Evolutionary conservation across 1,140 invertebrate species (phyloP).

Genomic region (Plodia interpunctella): DNA sequence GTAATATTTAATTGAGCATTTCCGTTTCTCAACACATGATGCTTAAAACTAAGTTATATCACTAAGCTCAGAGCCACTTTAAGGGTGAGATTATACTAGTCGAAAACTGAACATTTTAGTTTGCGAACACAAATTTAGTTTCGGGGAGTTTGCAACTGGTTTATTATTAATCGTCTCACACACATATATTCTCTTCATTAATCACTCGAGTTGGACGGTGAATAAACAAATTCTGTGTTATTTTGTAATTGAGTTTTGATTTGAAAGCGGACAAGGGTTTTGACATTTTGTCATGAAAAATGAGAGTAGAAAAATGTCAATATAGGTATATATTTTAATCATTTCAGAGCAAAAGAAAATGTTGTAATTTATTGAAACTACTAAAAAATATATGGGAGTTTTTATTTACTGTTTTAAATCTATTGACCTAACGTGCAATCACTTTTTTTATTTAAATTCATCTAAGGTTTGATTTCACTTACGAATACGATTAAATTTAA

Average conservation of each 20-base stretch:
- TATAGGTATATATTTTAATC: no score
- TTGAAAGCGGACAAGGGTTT: background rate
- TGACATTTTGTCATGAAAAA: background rate
- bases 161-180: slow-evolving; percentile 24
- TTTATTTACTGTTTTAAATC: no score
- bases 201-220: slow-evolving; percentile 9
- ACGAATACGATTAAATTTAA: no score
- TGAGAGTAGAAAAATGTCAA: slow-evolving; percentile 13
- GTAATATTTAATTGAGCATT: slow-evolving; percentile 6
- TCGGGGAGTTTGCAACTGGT: slow-evolving; percentile 11
- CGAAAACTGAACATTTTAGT: slow-evolving; percentile 28
- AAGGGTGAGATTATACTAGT: slow-evolving; percentile 24
- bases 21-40: slow-evolving; percentile 13
- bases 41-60: slow-evolving; percentile 25
- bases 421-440: no score
- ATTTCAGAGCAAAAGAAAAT: no score
- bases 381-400: no score
- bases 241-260: background rate
- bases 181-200: slow-evolving; percentile 16
- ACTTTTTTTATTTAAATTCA: no score
- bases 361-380: no score
- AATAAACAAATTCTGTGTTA: background rate
- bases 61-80: slow-evolving; percentile 30
- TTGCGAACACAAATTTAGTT: slow-evolving; percentile 21
- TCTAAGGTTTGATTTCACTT: no score